Conservation (phyloP, 2,888 invertebrate species). For the Caenorhabditis becei region DNA sequence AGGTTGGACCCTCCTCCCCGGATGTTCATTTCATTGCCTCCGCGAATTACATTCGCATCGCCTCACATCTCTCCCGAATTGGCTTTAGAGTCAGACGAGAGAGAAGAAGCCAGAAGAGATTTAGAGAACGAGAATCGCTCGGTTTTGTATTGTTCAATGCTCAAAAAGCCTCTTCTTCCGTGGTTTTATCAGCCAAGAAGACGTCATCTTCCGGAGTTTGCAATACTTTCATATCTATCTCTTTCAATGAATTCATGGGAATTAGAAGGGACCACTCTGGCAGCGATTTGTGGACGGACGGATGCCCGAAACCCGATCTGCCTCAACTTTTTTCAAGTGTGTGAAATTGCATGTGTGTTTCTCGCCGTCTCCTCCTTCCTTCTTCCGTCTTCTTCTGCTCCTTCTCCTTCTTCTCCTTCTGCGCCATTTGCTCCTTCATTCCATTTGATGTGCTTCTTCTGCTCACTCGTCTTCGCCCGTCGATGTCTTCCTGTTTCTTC, state of each 20-base stretch:
- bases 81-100: background rate
- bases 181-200: too few species aligned
- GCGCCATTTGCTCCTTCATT: conserved; percentile 58
- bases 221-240: background rate
- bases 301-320: conserved; percentile 15
- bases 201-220: too few species aligned
- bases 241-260: background rate
- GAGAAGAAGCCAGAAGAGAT: background rate
- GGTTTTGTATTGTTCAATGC: background rate
- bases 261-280: background rate
- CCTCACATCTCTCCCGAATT: conserved; percentile 16
- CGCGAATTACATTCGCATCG: conserved; percentile 38
- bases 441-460: conserved; percentile 57
- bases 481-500: conserved; percentile 9
- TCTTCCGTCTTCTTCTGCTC: background rate
- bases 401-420: conserved; percentile 39
- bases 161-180: too few species aligned
- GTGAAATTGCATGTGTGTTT: conserved; percentile 55
- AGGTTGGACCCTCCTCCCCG: conserved; percentile 19
- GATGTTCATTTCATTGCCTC: conserved; percentile 29
- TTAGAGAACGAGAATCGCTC: background rate
- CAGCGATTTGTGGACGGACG: background rate
- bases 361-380: conserved; percentile 31
- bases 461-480: conserved; percentile 5
- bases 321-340: conserved; percentile 31